A percentile compares a stretch with the other conserved stretches of the same genome.
phyloP scores from a whole-genome alignment of 1,140 invertebrate species.

The Eumaeus atala region DNA sequence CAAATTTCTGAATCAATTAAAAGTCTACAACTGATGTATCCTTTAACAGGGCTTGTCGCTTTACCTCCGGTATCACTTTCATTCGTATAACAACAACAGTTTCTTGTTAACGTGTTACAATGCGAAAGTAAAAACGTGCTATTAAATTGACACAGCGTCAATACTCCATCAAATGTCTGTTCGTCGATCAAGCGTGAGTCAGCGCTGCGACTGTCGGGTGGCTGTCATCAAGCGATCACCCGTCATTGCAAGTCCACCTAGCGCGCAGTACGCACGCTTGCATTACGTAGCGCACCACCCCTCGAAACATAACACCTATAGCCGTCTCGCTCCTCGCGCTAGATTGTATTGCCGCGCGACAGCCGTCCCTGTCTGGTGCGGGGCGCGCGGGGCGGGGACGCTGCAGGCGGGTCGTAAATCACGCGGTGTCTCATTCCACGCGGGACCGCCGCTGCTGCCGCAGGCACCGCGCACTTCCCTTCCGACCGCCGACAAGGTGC shows the following conservation, averaged over 20 bases:
- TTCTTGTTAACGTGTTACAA: slow-evolving; percentile 3
- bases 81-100: slow-evolving; percentile 1
- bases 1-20: not conserved
- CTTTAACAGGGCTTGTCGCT: not conserved
- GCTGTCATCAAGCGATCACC: slow-evolving; percentile 63
- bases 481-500: slow-evolving; percentile 56
- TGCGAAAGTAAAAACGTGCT: slow-evolving; percentile 13
- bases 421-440: slow-evolving; percentile 71
- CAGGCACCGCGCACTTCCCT: slow-evolving; percentile 66
- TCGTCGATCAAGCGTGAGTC: slow-evolving; percentile 34
- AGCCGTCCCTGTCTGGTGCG: slow-evolving; percentile 42
- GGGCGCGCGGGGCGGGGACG: slow-evolving; percentile 56
- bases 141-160: slow-evolving; percentile 15
- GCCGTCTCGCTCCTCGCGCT: slow-evolving; percentile 46
- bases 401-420: slow-evolving; percentile 73
- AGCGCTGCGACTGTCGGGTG: slow-evolving; percentile 51
- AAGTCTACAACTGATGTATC: not conserved
- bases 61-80: not conserved
- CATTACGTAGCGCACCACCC: slow-evolving; percentile 71
- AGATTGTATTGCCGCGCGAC: slow-evolving; percentile 18
- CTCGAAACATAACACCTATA: slow-evolving; percentile 44
- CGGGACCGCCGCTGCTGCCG: slow-evolving; percentile 67
- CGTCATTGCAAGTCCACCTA: slow-evolving; percentile 67
- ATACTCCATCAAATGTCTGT: slow-evolving; percentile 14
- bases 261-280: slow-evolving; percentile 71